Evolutionary conservation across 2,113 vertebrate genomes (phyloP), one percentile per base, ranked within the genome.

Genomic region (Ploceus nigricollis): DNA sequence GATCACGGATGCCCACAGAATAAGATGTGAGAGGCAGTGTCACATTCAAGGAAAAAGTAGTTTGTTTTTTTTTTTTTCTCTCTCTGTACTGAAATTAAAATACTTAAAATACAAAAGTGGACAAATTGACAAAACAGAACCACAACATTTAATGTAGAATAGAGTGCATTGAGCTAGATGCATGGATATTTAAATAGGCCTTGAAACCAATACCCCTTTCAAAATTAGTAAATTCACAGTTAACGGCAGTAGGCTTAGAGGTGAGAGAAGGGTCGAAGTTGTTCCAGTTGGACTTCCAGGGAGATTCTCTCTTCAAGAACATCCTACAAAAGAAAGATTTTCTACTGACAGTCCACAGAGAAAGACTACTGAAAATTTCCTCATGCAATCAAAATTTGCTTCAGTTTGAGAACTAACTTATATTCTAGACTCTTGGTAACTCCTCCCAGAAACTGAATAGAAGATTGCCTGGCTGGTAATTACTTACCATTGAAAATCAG

Each of bases 231-330:
- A 97, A 97, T 98, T 98, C 98, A 98, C 97, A 98, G 98, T 98
- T 98, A 97, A 98, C 90, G 97, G 97, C 96, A 95, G 96, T 95
- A 97, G 91, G 97, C 97, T 99, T 99, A 99, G 97, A 99, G 98
- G 97, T 99, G 99, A 96, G 99, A 99, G 97, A 99, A 99, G 33
- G 99, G 99, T 98, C 99, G 98, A 96, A 99, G 99, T 97, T 99
- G 99, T 98, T 99, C 99, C 98, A 99, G 98, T 98, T 99, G 99
- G 80, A 99, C 99, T 98, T 99, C 99, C 98, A 99, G 98, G 90
- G 99, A 99, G 98, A 99, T 99, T 97, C 99, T 99, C 97, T 99
- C 99, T 96, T 99, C 99, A 81, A 99, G 98, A 97, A 99, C 98
- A 97, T 99, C 99, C 99, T 99, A 96, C 27, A 97, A 98, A 91